Conservation (phyloP, 1,140 invertebrate genomes). For the Drosophila pandora region DNA sequence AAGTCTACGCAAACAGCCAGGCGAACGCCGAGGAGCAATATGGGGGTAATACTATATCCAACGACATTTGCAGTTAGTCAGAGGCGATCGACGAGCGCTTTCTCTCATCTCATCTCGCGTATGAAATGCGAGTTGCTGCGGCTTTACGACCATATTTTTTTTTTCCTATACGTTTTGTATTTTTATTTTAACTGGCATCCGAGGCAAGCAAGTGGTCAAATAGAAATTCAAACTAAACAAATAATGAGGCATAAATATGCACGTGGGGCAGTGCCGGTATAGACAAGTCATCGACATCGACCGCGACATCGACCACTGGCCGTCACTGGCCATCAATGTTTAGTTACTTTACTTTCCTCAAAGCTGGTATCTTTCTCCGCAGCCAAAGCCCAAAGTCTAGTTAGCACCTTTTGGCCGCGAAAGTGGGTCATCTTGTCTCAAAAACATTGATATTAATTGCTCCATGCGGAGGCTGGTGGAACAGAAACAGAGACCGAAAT, state of each 20-base stretch:
- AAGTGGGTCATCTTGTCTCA: slow-evolving; percentile 65
- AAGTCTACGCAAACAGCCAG: slow-evolving; percentile 2
- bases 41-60: slow-evolving; percentile 8
- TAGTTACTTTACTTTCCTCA: slow-evolving; percentile 70
- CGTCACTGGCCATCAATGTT: slow-evolving; percentile 19
- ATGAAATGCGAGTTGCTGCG: slow-evolving; percentile 48
- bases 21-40: slow-evolving; percentile 11
- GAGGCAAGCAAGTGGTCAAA: slow-evolving; percentile 42
- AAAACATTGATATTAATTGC: slow-evolving; percentile 46
- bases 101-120: slow-evolving; percentile 67
- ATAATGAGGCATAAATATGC: slow-evolving; percentile 81
- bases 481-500: slow-evolving; percentile 33
- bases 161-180: background rate
- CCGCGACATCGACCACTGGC: slow-evolving; percentile 6
- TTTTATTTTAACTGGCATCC: slow-evolving; percentile 27
- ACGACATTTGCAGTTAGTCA: slow-evolving; percentile 59
- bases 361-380: background rate
- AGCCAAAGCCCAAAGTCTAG: slow-evolving; percentile 30
- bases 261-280: slow-evolving; percentile 46
- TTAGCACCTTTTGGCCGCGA: slow-evolving; percentile 68
- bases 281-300: slow-evolving; percentile 30
- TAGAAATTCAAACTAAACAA: slow-evolving; percentile 78
- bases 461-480: slow-evolving; percentile 11
- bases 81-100: slow-evolving; percentile 56
- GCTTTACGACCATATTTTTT: slow-evolving; percentile 40